Conservation (phyloP, 2,797 vertebrate genomes). For the Tachyglossus aculeatus region DNA sequence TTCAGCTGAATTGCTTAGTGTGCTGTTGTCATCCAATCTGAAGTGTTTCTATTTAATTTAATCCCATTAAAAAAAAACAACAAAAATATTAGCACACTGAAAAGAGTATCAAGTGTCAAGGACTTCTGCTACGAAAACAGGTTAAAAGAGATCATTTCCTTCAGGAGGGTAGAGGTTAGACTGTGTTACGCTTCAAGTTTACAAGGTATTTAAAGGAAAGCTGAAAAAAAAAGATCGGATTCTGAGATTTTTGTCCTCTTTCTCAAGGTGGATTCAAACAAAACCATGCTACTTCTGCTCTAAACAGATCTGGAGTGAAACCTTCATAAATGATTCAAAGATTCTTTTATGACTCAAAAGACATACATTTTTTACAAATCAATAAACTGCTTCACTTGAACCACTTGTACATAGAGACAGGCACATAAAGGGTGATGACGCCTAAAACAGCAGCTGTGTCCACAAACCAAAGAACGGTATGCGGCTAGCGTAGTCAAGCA, state of each 20-base stretch:
- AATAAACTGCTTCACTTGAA: too few relatives aligned
- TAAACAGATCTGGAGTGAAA: too few relatives aligned
- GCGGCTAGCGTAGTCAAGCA: too few relatives aligned
- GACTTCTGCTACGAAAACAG: not conserved
- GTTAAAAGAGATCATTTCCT: not conserved
- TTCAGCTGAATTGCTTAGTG: not conserved
- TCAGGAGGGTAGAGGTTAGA: not conserved
- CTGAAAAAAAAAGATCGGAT: not conserved
- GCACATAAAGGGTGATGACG: too few relatives aligned
- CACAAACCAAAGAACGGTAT: too few relatives aligned
- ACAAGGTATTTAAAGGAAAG: not conserved
- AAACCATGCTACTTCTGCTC: too few relatives aligned
- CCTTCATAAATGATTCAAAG: too few relatives aligned
- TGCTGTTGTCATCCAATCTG: not conserved
- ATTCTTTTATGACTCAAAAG: too few relatives aligned
- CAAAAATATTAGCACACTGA: not conserved
- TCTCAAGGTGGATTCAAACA: not conserved
- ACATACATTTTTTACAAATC: too few relatives aligned
- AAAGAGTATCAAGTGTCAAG: not conserved
- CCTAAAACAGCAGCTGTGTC: too few relatives aligned
- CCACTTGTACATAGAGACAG: too few relatives aligned
- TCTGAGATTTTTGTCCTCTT: not conserved
- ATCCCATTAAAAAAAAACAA: not conserved
- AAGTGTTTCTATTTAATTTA: not conserved
- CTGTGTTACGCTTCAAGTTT: not conserved